phyloP scores from a whole-genome alignment of 2,888 invertebrate genomes.

The Alcis repandata region DNA sequence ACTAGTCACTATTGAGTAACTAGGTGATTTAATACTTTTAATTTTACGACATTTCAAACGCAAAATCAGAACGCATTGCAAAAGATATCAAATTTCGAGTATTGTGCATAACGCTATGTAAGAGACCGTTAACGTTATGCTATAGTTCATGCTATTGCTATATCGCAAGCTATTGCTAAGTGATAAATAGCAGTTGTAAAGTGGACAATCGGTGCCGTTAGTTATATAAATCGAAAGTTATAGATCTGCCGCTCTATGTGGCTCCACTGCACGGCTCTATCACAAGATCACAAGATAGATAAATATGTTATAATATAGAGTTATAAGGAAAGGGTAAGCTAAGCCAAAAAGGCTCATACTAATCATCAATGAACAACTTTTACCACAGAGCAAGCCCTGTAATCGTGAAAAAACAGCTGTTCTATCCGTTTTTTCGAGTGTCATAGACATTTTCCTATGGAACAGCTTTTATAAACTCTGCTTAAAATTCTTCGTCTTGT shows the following conservation, averaged over 20 bases:
- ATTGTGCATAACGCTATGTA: conserved; percentile 45
- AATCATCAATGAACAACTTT: too few relatives aligned
- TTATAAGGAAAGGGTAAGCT: too few relatives aligned
- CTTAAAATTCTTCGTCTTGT: too few relatives aligned
- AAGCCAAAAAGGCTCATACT: too few relatives aligned
- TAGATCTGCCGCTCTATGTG: conserved; percentile 52
- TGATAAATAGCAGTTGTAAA: conserved; percentile 17
- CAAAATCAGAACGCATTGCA: conserved; percentile 31
- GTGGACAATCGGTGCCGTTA: conserved; percentile 47
- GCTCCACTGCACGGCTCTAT: neutral
- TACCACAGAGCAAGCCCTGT: too few relatives aligned
- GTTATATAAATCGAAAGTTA: conserved; percentile 56
- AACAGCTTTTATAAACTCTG: too few relatives aligned
- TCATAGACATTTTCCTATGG: too few relatives aligned
- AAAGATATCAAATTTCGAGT: conserved; percentile 30
- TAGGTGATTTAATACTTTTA: conserved; percentile 23
- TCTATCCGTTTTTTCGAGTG: too few relatives aligned
- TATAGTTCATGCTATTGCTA: conserved; percentile 43
- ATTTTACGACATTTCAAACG: conserved; percentile 33
- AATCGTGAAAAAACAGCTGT: too few relatives aligned
- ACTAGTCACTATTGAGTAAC: conserved; percentile 14
- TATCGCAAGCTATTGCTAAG: conserved; percentile 46
- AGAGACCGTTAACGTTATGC: conserved; percentile 37
- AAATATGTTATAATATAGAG: too few relatives aligned
- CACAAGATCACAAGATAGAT: neutral